phyloP scores from a whole-genome alignment of 2,888 invertebrate genomes.

The Drosophila macrothrix region DNA sequence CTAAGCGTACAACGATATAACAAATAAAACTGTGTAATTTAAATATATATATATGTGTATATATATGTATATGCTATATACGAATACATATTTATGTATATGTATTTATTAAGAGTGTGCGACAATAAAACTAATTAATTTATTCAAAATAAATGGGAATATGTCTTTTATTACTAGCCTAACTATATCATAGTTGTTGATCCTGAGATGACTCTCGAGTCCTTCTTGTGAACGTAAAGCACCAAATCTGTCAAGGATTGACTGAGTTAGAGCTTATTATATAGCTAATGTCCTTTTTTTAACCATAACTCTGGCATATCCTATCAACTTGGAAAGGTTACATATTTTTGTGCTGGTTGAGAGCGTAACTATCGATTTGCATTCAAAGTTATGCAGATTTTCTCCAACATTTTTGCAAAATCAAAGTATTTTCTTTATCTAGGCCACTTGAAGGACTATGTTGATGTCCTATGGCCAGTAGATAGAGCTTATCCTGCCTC shows the following conservation, averaged over 20 bases:
- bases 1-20: constrained; percentile 30
- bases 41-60: constrained; percentile 42
- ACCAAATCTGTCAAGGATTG: background rate
- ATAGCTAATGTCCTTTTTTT: background rate
- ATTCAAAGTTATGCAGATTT: background rate
- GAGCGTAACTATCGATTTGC: background rate
- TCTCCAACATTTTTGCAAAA: background rate
- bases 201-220: background rate
- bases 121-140: constrained; percentile 84
- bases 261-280: background rate
- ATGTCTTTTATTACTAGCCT: background rate
- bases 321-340: background rate
- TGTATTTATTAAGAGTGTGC: constrained; percentile 80
- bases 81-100: constrained; percentile 31
- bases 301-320: background rate
- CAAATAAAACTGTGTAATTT: constrained; percentile 71
- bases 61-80: constrained; percentile 27
- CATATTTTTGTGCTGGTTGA: background rate
- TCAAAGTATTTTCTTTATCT: background rate
- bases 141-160: constrained; percentile 73
- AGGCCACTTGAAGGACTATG: background rate
- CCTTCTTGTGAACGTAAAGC: background rate
- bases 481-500: background rate
- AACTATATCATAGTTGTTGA: background rate
- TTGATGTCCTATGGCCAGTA: background rate